Conservation (phyloP, 2,888 invertebrate species). For the Ormyrus rosae region DNA sequence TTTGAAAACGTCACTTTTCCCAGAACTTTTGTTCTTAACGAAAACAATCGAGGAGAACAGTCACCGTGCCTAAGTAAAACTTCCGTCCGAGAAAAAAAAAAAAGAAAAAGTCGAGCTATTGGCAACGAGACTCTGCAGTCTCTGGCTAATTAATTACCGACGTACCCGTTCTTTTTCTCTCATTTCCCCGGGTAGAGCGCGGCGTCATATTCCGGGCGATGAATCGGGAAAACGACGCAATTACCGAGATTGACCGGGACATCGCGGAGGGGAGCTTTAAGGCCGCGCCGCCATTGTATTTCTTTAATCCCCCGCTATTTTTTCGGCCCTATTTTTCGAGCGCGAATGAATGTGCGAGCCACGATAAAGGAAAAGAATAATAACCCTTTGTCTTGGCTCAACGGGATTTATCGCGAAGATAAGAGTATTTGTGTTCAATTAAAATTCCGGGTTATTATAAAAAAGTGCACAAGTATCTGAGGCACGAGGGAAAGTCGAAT, state of each 20-base stretch:
- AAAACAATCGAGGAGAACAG: too few species aligned
- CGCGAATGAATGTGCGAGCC: too few species aligned
- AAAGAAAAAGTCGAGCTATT: too few species aligned
- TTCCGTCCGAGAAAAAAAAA: not conserved
- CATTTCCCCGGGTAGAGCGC: slow-evolving; percentile 35
- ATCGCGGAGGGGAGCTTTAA: slow-evolving; percentile 5
- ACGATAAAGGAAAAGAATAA: not conserved
- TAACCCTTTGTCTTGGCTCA: not conserved
- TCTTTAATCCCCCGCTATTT: too few species aligned
- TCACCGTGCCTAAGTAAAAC: not conserved
- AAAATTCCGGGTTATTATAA: too few species aligned
- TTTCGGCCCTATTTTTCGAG: too few species aligned
- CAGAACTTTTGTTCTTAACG: slow-evolving; percentile 2
- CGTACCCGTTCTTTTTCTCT: not conserved
- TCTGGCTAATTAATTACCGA: slow-evolving; percentile 44
- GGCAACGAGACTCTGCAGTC: too few species aligned
- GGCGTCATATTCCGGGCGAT: slow-evolving; percentile 30
- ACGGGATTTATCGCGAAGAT: too few species aligned
- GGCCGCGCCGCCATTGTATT: too few species aligned
- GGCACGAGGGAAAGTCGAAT: too few species aligned
- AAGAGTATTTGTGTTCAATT: too few species aligned
- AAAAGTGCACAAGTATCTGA: too few species aligned
- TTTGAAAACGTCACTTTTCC: not conserved
- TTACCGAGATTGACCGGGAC: slow-evolving; percentile 53
- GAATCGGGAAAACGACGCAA: slow-evolving; percentile 49